Evolutionary conservation across 1,140 invertebrate genomes (phyloP).

Genomic region (Magallana gigas): DNA sequence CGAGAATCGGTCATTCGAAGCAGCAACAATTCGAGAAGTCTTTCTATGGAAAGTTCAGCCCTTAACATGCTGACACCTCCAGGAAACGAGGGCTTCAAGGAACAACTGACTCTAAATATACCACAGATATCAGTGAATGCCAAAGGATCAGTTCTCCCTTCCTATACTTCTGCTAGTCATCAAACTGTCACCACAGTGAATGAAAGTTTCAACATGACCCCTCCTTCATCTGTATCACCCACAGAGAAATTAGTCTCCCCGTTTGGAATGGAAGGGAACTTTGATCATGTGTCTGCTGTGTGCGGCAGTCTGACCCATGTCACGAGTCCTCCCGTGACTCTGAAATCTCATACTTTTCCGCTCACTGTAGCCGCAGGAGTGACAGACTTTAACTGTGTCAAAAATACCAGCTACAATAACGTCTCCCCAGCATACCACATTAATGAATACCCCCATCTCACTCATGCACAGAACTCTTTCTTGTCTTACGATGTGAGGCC

Average conservation of each 20-base stretch:
- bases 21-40: slow-evolving; percentile 82
- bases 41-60: slow-evolving; percentile 72
- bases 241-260: slow-evolving; percentile 86
- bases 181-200: slow-evolving; percentile 41
- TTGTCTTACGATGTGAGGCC: slow-evolving; percentile 48
- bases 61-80: slow-evolving; percentile 92
- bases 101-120: slow-evolving; percentile 77
- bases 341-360: slow-evolving; percentile 53
- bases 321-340: slow-evolving; percentile 27
- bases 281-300: slow-evolving; percentile 41
- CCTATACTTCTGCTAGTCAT: slow-evolving; percentile 42
- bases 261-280: slow-evolving; percentile 59
- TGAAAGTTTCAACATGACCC: slow-evolving; percentile 86
- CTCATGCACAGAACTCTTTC: slow-evolving; percentile 47
- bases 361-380: slow-evolving; percentile 32
- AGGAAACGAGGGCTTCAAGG: slow-evolving; percentile 84
- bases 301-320: slow-evolving; percentile 28
- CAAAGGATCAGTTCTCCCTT: slow-evolving; percentile 46
- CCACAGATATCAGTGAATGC: slow-evolving; percentile 63
- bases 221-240: slow-evolving; percentile 95
- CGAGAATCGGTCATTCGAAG: slow-evolving; percentile 95
- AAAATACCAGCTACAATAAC: slow-evolving; percentile 30
- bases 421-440: slow-evolving; percentile 44
- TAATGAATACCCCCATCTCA: slow-evolving; percentile 47
- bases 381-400: slow-evolving; percentile 50